phyloP scores from a whole-genome alignment of 2,797 vertebrate genomes.

The Bradypodion pumilum region DNA sequence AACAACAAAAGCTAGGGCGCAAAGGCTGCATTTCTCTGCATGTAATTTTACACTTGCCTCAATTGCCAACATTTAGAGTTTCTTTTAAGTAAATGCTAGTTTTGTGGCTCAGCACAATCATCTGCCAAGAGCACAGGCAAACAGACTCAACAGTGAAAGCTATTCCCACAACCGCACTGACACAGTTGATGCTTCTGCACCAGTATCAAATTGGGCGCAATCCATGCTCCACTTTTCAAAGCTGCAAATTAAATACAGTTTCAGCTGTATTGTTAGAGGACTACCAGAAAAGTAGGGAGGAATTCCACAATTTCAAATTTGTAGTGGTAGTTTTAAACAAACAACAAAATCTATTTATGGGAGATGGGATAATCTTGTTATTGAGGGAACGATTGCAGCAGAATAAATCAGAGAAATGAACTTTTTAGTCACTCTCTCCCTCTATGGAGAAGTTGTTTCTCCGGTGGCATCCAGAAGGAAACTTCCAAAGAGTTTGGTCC shows the following conservation, averaged over 20 bases:
- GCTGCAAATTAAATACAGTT: neutral
- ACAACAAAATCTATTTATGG: neutral
- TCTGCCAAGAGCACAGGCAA: conserved; percentile 1
- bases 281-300: neutral
- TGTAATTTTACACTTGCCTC: neutral
- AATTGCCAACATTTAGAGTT: neutral
- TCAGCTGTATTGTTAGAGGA: neutral
- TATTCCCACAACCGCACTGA: conserved; percentile 16
- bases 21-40: neutral
- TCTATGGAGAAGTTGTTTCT: neutral
- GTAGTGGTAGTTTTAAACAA: neutral
- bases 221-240: neutral
- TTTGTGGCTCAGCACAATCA: neutral
- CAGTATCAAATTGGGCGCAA: neutral
- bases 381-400: rapidly evolving
- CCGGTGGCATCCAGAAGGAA: neutral
- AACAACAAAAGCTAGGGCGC: too few species aligned
- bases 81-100: neutral
- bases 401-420: neutral
- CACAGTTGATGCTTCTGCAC: neutral
- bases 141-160: conserved; percentile 4
- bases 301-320: neutral
- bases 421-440: neutral
- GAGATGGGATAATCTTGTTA: rapidly evolving
- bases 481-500: neutral